Conservation (phyloP, 2,113 vertebrate genomes). For the Puffinus mauretanicus region DNA sequence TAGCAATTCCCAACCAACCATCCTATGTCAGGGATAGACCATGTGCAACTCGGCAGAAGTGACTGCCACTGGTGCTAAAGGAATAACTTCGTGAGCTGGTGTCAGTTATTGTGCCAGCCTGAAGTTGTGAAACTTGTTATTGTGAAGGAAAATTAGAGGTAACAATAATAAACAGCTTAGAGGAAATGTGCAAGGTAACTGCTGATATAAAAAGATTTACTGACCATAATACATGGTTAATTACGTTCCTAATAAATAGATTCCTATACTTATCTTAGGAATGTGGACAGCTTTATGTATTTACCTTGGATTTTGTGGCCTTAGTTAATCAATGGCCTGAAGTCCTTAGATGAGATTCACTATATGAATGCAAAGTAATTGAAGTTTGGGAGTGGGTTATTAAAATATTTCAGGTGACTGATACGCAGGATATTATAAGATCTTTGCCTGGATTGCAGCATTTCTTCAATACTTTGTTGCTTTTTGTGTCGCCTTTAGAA, state of each 20-base stretch:
- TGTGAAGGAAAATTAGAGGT: neutral
- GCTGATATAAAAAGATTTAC: slow-evolving; percentile 30
- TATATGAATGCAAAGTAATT: slow-evolving; percentile 27
- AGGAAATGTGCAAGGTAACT: neutral
- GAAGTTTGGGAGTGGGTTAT: slow-evolving; percentile 25
- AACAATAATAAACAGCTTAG: neutral
- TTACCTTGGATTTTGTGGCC: slow-evolving; percentile 34
- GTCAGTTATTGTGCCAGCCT: neutral
- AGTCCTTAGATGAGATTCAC: slow-evolving; percentile 11
- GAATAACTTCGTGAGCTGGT: neutral
- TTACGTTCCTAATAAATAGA: slow-evolving; percentile 19
- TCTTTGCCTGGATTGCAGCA: slow-evolving; percentile 12
- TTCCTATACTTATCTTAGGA: slow-evolving; percentile 3
- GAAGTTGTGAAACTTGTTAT: neutral
- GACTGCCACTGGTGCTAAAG: neutral
- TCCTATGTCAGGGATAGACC: neutral
- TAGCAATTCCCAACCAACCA: neutral
- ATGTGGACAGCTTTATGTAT: slow-evolving; percentile 17
- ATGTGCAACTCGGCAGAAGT: rapidly evolving
- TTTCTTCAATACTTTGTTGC: neutral
- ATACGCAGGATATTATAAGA: neutral
- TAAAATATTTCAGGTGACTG: slow-evolving; percentile 23
- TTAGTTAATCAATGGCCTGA: slow-evolving; percentile 26
- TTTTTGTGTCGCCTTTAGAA: neutral
- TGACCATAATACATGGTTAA: slow-evolving; percentile 9